Evolutionary conservation across 1,140 invertebrate genomes (phyloP).

Genomic region (Bombus pascuorum): DNA sequence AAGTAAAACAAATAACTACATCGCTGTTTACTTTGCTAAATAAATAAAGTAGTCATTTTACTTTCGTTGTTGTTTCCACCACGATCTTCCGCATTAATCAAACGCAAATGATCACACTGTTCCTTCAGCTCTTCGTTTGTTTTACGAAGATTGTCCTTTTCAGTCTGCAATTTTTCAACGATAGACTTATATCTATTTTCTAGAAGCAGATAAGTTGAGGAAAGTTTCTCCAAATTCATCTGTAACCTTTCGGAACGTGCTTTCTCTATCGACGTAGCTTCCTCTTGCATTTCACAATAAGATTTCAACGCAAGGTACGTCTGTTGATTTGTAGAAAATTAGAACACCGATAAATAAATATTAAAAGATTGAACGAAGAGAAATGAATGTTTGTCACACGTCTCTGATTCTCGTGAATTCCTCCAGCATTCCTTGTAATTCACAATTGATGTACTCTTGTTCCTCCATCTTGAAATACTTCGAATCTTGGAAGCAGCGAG

Average conservation of each 20-base stretch:
- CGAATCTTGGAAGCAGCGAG: accelerated
- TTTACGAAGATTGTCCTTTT: conserved; percentile 37
- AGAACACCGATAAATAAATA: neutral
- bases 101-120: conserved; percentile 34
- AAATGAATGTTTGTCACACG: conserved; percentile 11
- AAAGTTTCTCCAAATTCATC: conserved; percentile 21
- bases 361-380: neutral
- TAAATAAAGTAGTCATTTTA: neutral
- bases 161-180: conserved; percentile 5
- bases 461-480: conserved; percentile 16
- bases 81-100: neutral
- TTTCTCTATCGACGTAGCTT: conserved; percentile 33
- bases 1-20: neutral
- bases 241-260: conserved; percentile 11
- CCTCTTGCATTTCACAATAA: conserved; percentile 35
- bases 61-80: conserved; percentile 26
- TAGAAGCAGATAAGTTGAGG: neutral
- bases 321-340: conserved; percentile 30
- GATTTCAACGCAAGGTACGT: conserved; percentile 42
- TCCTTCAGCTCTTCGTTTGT: conserved; percentile 13
- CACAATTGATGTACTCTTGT: neutral
- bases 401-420: conserved; percentile 31
- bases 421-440: neutral
- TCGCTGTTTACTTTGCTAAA: neutral
- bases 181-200: neutral